Evolutionary conservation across 2,797 vertebrate genomes (phyloP), one percentile per base, ranked within the genome.

Genomic region (Microcaecilia unicolor): DNA sequence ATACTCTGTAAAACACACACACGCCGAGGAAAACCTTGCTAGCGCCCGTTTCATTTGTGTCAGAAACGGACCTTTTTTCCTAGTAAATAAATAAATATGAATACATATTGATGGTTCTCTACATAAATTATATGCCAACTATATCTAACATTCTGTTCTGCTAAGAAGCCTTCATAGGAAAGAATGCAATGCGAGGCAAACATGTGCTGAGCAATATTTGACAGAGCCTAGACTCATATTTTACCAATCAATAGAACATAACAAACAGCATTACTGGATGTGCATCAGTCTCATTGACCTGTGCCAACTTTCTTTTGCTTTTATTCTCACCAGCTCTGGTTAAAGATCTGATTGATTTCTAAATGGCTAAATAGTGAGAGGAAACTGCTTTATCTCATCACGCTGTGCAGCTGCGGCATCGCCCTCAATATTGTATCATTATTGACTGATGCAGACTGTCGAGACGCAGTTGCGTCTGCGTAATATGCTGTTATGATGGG

Each of bases 311-410:
- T 60, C 48, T 29, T 54, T 28, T 25, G n/a, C n/a, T n/a, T n/a
- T n/a, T n/a, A n/a, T n/a, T n/a, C n/a, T n/a, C n/a, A n/a, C n/a
- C n/a, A n/a, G n/a, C 18, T 34, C 58, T 39, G 17, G 16, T 41
- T 61, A 52, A 48, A 43, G 36, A 56, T 64, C 49, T 55, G 57
- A 51, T 70, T 10, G 15, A 64, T 62, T 51, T 49, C 44, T 52
- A 66, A 64, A 66, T 58, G 41, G 49, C 48, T 47, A 68, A 68
- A 64, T 55, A 62, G 51, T 58, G 61, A 64, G 51, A 61, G 53
- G n/a, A 64, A 68, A 66, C 68, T 64, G 38, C 53, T 70, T 66
- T 70, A 51, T 60, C 36, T 72, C 60, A 59, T 64, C 70, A 68
- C 48, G 53, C 42, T 45, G 44, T 44, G 45, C 61, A 47, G 38